Evolutionary conservation across 2,888 invertebrate species (phyloP).

Genomic region (Elegia similella): DNA sequence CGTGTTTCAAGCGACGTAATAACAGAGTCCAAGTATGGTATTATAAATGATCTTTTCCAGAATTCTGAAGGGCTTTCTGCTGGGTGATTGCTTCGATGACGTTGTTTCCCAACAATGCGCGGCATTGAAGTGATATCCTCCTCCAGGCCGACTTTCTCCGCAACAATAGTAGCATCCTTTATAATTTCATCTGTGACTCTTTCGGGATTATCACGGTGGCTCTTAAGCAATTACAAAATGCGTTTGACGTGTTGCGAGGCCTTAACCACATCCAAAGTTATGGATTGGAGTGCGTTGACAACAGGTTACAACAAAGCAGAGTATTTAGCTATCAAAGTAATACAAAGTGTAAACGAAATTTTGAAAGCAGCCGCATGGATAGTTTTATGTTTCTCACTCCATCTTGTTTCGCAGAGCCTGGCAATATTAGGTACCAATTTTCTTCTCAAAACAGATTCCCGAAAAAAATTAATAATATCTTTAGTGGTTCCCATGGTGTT

Average conservation of each 20-base stretch:
- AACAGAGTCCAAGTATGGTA: slow-evolving; percentile 36
- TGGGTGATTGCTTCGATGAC: slow-evolving; percentile 34
- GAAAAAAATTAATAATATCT: slow-evolving; percentile 22
- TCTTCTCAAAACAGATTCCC: slow-evolving; percentile 29
- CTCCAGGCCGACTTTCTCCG: slow-evolving; percentile 30
- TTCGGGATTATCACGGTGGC: slow-evolving; percentile 28
- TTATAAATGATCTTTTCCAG: slow-evolving; percentile 34
- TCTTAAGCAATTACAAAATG: slow-evolving; percentile 25
- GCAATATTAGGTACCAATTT: slow-evolving; percentile 35
- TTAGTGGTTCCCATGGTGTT: slow-evolving; percentile 26
- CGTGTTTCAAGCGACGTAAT: slow-evolving; percentile 27
- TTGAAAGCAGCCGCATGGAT: slow-evolving; percentile 29
- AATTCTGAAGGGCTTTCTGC: slow-evolving; percentile 28
- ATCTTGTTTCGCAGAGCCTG: slow-evolving; percentile 25
- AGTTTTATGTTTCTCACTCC: no score
- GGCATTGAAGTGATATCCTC: slow-evolving; percentile 25
- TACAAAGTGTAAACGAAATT: slow-evolving; percentile 28
- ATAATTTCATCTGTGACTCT: slow-evolving; percentile 27
- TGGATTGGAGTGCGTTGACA: slow-evolving; percentile 33
- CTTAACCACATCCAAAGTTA: slow-evolving; percentile 29
- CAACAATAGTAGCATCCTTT: slow-evolving; percentile 29
- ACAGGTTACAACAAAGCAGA: slow-evolving; percentile 33
- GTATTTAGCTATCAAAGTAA: slow-evolving; percentile 34
- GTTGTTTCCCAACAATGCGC: slow-evolving; percentile 30
- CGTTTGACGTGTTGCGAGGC: slow-evolving; percentile 27